Percentiles rank a stretch among this genome's conserved stretches.
Evolutionary conservation across 37 sponge, comb jelly and placozoan genomes (phyloP).

Genomic region (Haliclona indistincta): DNA sequence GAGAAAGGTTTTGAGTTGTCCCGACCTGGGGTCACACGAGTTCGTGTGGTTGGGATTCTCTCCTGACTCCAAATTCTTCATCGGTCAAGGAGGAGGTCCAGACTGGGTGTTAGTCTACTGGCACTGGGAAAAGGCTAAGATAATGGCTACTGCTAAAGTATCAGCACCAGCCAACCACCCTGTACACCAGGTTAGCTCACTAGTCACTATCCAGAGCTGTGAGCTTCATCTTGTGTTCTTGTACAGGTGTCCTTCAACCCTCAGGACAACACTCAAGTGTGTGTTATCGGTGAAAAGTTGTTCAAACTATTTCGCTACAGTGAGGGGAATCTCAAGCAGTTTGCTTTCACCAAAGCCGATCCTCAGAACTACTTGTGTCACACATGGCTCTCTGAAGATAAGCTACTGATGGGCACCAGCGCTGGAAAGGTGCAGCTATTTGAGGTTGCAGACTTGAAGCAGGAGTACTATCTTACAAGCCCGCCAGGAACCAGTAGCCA

Average conservation of each 20-base stretch:
- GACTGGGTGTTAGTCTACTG: slow-evolving; percentile 88
- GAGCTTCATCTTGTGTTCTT: background rate
- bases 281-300: slow-evolving; percentile 87
- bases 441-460: slow-evolving; percentile 89
- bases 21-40: slow-evolving; percentile 60
- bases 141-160: slow-evolving; percentile 82
- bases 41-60: slow-evolving; percentile 92
- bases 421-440: slow-evolving; percentile 87
- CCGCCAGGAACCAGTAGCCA: background rate
- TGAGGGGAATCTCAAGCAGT: slow-evolving; percentile 89
- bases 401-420: slow-evolving; percentile 80
- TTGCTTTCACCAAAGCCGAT: slow-evolving; percentile 82
- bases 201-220: background rate
- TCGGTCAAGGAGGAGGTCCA: slow-evolving; percentile 71
- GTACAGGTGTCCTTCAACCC: slow-evolving; percentile 96
- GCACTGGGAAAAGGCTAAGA: slow-evolving; percentile 97
- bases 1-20: slow-evolving; percentile 64
- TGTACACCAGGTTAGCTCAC: slow-evolving; percentile 76
- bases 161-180: slow-evolving; percentile 53
- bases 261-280: slow-evolving; percentile 92
- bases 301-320: slow-evolving; percentile 91
- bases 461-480: slow-evolving; percentile 62
- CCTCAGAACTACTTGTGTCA: slow-evolving; percentile 88
- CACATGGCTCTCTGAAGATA: slow-evolving; percentile 89
- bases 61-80: slow-evolving; percentile 94